Percentiles rank a stretch among this genome's conserved stretches.
Evolutionary conservation across 2,888 invertebrate species (phyloP).

Genomic region (Caenorhabditis uteleia): DNA sequence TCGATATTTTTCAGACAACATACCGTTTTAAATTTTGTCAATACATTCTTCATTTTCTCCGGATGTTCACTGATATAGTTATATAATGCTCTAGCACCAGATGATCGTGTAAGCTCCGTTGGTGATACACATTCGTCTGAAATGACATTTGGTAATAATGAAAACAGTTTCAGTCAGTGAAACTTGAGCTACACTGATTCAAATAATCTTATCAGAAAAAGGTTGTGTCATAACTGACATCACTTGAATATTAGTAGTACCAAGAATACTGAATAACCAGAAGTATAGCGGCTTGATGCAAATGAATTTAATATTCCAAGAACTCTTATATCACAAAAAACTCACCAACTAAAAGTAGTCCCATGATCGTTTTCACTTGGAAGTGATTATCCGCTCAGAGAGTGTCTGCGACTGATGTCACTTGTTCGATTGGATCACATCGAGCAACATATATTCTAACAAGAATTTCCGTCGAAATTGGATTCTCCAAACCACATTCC

Average conservation of each 20-base stretch:
- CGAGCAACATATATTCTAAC: conserved; percentile 39
- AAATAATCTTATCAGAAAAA: no score
- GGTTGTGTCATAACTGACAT: no score
- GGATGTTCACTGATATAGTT: conserved; percentile 60
- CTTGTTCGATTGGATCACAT: conserved; percentile 39
- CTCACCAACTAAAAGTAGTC: conserved; percentile 36
- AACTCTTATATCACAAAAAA: no score
- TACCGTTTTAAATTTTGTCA: conserved; percentile 42
- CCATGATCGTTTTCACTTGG: conserved; percentile 22
- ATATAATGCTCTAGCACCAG: conserved; percentile 83
- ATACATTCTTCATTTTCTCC: conserved; percentile 22
- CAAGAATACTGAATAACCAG: no score
- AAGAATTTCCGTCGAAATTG: conserved; percentile 29
- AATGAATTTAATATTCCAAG: no score
- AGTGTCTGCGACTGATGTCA: conserved; percentile 22
- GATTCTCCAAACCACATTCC: conserved; percentile 29
- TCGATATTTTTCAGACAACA: no score
- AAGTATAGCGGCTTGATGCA: no score
- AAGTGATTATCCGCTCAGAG: conserved; percentile 43
- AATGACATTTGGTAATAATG: conserved; percentile 8
- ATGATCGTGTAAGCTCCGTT: conserved; percentile 77
- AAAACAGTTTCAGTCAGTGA: no score
- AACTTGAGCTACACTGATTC: no score
- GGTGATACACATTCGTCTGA: conserved; percentile 51
- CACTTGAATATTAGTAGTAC: no score